Conservation (phyloP, 23 tunicate species). For the Trididemnum nubilum region DNA sequence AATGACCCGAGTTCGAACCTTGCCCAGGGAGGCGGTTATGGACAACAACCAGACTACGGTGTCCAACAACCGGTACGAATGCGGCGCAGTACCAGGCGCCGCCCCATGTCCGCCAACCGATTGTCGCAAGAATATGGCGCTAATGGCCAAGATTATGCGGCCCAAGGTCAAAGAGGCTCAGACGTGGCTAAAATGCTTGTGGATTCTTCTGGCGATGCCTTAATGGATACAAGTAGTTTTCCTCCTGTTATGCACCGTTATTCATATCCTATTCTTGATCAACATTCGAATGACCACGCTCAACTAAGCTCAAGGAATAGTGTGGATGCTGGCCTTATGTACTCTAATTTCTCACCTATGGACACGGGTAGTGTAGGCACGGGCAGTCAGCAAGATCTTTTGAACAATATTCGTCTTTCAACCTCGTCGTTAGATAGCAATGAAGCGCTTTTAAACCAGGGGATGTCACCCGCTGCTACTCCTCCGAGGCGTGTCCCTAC, state of each 20-base stretch:
- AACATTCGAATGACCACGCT: constrained; percentile 13
- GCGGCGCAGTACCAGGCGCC: neutral
- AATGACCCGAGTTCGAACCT: constrained; percentile 27
- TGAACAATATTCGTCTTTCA: constrained; percentile 68
- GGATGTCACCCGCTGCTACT: constrained; percentile 37
- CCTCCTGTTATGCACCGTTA: constrained; percentile 54
- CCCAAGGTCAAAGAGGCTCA: neutral
- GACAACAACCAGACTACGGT: constrained; percentile 18
- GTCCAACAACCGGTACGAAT: constrained; percentile 21
- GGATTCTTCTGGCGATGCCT: constrained; percentile 80
- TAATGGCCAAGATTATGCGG: neutral
- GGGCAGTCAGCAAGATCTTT: constrained; percentile 41
- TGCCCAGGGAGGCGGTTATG: neutral
- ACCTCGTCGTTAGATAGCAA: constrained; percentile 79
- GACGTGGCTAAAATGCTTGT: constrained; percentile 80
- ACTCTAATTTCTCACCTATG: constrained; percentile 85
- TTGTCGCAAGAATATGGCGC: constrained; percentile 14
- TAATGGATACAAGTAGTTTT: constrained; percentile 69
- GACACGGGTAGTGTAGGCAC: constrained; percentile 62
- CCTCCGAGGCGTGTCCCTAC: constrained; percentile 43
- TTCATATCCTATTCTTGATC: constrained; percentile 24
- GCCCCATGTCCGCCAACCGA: constrained; percentile 14
- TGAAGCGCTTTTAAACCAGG: constrained; percentile 48
- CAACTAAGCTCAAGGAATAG: constrained; percentile 53
- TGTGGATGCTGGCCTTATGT: constrained; percentile 51